A percentile compares a stretch with the other conserved stretches of the same genome.
Evolutionary conservation across 64 coral and sea anemone species (phyloP).

Genomic region (Stichodactyla helianthus): DNA sequence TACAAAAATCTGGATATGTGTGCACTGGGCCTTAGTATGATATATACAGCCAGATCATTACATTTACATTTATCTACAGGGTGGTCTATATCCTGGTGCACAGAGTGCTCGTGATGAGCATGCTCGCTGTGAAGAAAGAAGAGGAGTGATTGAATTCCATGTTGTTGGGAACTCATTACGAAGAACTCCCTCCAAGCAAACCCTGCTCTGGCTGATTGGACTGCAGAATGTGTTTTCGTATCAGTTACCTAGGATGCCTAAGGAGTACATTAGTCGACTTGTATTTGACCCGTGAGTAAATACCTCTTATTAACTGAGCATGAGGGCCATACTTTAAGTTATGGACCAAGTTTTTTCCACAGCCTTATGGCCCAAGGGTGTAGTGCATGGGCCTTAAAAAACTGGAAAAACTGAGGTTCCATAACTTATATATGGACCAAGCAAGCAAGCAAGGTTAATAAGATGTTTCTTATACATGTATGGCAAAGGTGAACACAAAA

Average conservation of each 20-base stretch:
- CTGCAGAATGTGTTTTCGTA: constrained; percentile 98
- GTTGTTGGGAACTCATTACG: constrained; percentile 93
- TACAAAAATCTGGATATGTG: too few species aligned
- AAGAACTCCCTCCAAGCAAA: constrained; percentile 70
- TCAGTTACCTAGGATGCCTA: constrained; percentile 94
- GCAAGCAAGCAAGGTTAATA: too few species aligned
- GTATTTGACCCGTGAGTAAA: constrained; percentile 97
- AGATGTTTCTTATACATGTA: neutral
- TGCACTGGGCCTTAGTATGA: too few species aligned
- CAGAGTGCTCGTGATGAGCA: constrained; percentile 95
- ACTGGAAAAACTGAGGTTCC: too few species aligned
- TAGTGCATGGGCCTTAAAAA: too few species aligned
- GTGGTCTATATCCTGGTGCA: constrained; percentile 77
- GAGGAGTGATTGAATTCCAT: constrained; percentile 97
- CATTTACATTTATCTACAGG: constrained; percentile 22
- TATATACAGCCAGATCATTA: neutral
- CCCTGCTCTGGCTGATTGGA: constrained; percentile 81
- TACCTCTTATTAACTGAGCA: neutral
- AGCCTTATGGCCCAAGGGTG: too few species aligned
- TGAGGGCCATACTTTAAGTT: neutral
- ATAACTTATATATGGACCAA: too few species aligned
- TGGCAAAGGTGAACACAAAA: too few species aligned
- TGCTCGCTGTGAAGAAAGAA: constrained; percentile 90
- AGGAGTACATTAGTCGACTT: constrained; percentile 94
- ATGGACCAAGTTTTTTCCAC: too few species aligned